Evolutionary conservation across 2,888 invertebrate species (phyloP), one percentile per base, ranked within the genome.

Genomic region (Pandemis corylana): DNA sequence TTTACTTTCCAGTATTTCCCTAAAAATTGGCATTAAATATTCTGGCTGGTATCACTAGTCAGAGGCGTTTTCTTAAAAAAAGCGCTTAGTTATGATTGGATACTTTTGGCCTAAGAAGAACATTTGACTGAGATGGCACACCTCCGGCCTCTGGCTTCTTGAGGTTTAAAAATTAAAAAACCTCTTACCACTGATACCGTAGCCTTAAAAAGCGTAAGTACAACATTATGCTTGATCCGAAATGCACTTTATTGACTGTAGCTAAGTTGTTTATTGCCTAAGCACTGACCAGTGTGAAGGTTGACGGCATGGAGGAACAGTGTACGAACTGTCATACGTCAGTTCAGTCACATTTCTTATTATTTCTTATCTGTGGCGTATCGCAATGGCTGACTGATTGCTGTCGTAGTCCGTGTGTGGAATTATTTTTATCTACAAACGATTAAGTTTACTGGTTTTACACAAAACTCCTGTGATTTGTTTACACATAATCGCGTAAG

Each of bases 331-430:
- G 74, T 66, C 70, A 70, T 5, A 59, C 62, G 62, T 62, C 61
- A 63, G 41, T 49, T 66, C 66, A 66, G 49, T 70, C 10, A 44
- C 42, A 70, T 63, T 67, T 66, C 46, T 20, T 75, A 75, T 75
- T n/a, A 70, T 63, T 67, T 66, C 46, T 20, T 75, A 75, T 75
- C 75, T 75, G 75, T 75, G 71, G 71, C 28, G 79, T 67, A 66
- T 53, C 28, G 79, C 70, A 81, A 88, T 90, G 89, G 87, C 88
- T 89, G 85, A 71, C 85, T 84, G 78, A 76, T 78, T 80, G 83
- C 83, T 82, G 78, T 77, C 77, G 81, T 80, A 86, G 84, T 85
- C 2, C 80, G 83, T 85, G 85, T 85, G 85, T 86, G 82, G 80
- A 85, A 84, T 71, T 71, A 71, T 75, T 71, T 75, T 71, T 75